Evolutionary conservation across 2,888 invertebrate genomes (phyloP), one percentile per base, ranked within the genome.

Genomic region (Agonopterix subpropinquella): DNA sequence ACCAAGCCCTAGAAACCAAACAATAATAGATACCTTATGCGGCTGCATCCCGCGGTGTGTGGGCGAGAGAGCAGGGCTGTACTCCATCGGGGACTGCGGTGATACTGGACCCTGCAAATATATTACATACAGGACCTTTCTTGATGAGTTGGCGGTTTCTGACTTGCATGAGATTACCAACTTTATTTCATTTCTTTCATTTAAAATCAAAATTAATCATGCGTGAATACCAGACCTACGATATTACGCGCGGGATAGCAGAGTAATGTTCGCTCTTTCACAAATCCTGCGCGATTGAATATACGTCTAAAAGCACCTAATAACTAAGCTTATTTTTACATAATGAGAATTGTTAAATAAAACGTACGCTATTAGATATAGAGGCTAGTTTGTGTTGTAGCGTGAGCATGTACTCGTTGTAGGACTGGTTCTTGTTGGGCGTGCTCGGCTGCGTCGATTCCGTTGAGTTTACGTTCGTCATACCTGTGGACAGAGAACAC

Each of bases 331-430:
- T 15, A 15, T 15, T 2, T 2, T 15, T 18, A 18, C 2, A 18
- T 18, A 43, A 39, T 42, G 4, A n/a, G 2, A 41, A 47, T n/a
- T n/a, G n/a, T n/a, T n/a, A n/a, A 28, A 28, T 28, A 28, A 1
- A 36, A 74, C 89, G 85, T 69, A 91, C 91, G 64, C 86, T 85
- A 52, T 85, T 85, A n/a, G 90, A 89, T 57, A 91, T 90, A 50
- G 89, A 89, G 44, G 91, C 90, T 41, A 93, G 80, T 69, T 93
- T 93, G 69, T 94, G 93, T 61, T 94, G 94, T 55, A 94, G 77
- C 45, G 90, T 91, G 61, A 92, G 90, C 89, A 93, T 91, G 70
- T 93, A 93, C 44, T 91, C 89, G 68, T 90, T 92, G 73, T 93
- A 92, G 2, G 90, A 89, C 51, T 91, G 91, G 53, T 89, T 88